phyloP scores from a whole-genome alignment of 2,113 vertebrate species.

The Odontophorus gujanensis region DNA sequence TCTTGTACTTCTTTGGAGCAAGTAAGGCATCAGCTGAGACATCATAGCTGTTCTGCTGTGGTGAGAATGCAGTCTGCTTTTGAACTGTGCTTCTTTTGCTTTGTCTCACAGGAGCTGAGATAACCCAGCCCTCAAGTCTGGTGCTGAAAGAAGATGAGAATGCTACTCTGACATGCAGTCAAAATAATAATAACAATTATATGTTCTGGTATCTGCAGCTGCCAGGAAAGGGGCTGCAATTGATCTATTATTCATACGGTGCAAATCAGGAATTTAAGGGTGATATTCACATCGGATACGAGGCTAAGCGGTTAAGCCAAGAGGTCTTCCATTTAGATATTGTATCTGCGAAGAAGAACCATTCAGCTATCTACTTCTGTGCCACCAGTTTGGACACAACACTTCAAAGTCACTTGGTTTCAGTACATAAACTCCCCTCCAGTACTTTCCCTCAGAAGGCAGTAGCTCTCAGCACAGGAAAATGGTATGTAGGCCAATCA shows the following conservation, averaged over 20 bases:
- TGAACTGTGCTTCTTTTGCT: not conserved
- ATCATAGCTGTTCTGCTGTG: not conserved
- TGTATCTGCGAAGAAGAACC: not conserved
- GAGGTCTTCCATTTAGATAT: conserved; percentile 27
- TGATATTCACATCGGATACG: not conserved
- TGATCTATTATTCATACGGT: not conserved
- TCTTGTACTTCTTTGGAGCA: conserved; percentile 40
- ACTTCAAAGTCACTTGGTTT: conserved; percentile 4
- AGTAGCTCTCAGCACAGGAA: not conserved
- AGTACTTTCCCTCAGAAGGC: not conserved
- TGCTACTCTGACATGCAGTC: conserved; percentile 32
- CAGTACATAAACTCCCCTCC: conserved; percentile 57
- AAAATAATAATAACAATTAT: not conserved
- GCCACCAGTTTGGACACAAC: conserved; percentile 66
- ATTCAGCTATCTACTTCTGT: conserved; percentile 66
- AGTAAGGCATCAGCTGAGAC: not conserved
- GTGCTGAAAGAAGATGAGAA: conserved; percentile 11
- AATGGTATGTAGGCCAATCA: not conserved
- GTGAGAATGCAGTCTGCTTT: not conserved
- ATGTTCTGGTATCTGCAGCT: conserved; percentile 64
- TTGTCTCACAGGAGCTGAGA: not conserved
- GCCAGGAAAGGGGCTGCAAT: not conserved
- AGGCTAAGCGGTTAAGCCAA: not conserved
- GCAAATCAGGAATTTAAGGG: accelerated
- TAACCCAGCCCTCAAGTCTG: conserved; percentile 20